Evolutionary conservation across 2,797 vertebrate genomes (phyloP).

Genomic region (Muraenolepis orangiensis): DNA sequence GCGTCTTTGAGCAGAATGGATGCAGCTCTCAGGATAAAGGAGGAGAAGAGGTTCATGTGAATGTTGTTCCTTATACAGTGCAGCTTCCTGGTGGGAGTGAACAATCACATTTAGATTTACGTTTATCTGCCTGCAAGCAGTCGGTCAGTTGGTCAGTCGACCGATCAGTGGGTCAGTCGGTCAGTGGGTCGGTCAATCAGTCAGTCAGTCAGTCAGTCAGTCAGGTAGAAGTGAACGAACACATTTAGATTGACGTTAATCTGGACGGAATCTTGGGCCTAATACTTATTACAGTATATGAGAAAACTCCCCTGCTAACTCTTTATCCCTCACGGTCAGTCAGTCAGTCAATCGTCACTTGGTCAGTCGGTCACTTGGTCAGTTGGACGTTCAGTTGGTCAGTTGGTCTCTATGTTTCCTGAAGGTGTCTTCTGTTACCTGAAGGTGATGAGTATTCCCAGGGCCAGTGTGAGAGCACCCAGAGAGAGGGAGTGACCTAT

Average conservation of each 20-base stretch:
- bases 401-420: neutral
- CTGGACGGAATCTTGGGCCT: no score
- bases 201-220: neutral
- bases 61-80: constrained; percentile 79
- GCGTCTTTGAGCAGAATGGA: constrained; percentile 84
- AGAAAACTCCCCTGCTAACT: no score
- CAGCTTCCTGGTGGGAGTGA: constrained; percentile 55
- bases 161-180: no score
- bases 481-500: constrained; percentile 86
- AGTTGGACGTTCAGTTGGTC: neutral
- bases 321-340: no score
- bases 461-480: constrained; percentile 75
- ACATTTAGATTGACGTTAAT: no score
- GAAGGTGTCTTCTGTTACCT: constrained; percentile 66
- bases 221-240: no score
- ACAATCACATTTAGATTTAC: neutral
- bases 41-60: constrained; percentile 79
- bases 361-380: neutral
- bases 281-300: no score
- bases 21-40: constrained; percentile 71
- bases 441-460: constrained; percentile 78
- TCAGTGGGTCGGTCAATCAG: neutral
- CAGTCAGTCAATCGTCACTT: no score
- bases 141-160: no score
- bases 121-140: neutral